Evolutionary conservation across 2,113 vertebrate genomes (phyloP).

Genomic region (Cromileptes altivelis): DNA sequence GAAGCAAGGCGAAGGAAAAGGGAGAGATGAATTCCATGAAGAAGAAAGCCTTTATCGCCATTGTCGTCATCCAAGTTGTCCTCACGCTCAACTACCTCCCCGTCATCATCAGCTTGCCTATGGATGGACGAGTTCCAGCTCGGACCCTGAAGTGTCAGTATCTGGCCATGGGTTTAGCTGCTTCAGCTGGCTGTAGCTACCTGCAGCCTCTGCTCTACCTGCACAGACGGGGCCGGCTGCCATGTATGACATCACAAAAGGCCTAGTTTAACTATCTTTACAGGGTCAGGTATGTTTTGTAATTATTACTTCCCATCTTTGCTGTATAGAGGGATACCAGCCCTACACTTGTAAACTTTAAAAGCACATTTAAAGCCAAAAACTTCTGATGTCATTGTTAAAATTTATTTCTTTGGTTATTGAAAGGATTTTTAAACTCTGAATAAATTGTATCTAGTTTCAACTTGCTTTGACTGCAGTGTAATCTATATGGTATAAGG

Average conservation of each 20-base stretch:
- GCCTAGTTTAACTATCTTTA: neutral
- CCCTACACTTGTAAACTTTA: too few relatives aligned
- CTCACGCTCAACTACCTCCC: slow-evolving; percentile 34
- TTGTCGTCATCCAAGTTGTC: slow-evolving; percentile 21
- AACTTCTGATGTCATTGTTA: too few relatives aligned
- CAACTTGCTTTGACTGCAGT: too few relatives aligned
- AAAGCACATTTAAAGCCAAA: too few relatives aligned
- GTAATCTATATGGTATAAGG: too few relatives aligned
- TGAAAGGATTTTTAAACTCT: too few relatives aligned
- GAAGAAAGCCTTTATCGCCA: slow-evolving; percentile 31
- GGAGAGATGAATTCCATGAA: slow-evolving; percentile 21
- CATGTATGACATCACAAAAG: neutral
- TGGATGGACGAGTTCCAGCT: neutral
- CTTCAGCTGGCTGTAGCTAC: neutral
- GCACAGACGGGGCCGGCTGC: slow-evolving; percentile 7
- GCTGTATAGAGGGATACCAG: too few relatives aligned
- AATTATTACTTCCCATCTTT: too few relatives aligned
- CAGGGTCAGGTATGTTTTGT: too few relatives aligned
- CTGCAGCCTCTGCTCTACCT: slow-evolving; percentile 47
- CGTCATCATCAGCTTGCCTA: neutral
- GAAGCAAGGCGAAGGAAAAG: neutral
- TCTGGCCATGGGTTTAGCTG: neutral
- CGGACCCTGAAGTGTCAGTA: slow-evolving; percentile 2
- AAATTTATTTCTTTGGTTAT: too few relatives aligned
- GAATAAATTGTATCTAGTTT: too few relatives aligned